Base-by-base conservation (phyloP, 2,113 vertebrate genomes). In the Sinosuthora webbiana region DNA sequence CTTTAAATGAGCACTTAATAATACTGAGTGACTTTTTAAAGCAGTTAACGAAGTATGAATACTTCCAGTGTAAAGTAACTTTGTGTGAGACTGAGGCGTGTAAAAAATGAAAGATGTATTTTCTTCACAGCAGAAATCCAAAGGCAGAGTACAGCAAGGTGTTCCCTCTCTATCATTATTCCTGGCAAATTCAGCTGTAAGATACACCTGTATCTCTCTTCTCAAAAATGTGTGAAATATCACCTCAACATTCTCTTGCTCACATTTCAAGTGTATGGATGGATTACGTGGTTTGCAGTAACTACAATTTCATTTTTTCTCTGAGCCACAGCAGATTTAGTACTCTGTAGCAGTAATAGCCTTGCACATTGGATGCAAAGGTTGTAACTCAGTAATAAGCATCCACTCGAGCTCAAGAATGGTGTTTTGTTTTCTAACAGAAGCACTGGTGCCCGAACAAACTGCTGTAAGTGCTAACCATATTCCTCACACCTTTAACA, bases 1-100 rank as follows among this genome's bases (percentile, higher is more conserved):
- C 82, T 88, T 88, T 79, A 89, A 89, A 93, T 77, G 55, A 92
- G 27, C 59, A 71, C 63, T 96, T 95, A 92, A 83, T 89, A 92
- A 53, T 53, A 76, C 44, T 33, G 49, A 81, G 63, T 70, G 74
- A 94, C 69, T 89, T 81, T 75, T 79, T 64, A 80, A 78, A 24
- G 44, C 42, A 76, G n/a, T 56, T 85, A 87, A 52, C 35, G 35
- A 91, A 80, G 78, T 63, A 65, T 15, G 56, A 57, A 49, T 77
- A 23, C 77, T 80, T 90, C n/a, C n/a, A 59, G 10, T 47, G 42
- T 49, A 55, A 83, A 75, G 17, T 59, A 71, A 65, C 2, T 4
- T 44, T n/a, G 14, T 80, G 39, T 2, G 7, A 88, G 45, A 52
- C 60, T 4, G 2, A 70, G 63, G n/a, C 33, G 8, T 27, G 20